Conservation (phyloP, 2,113 vertebrate genomes). For the Ammodytes dubius region DNA sequence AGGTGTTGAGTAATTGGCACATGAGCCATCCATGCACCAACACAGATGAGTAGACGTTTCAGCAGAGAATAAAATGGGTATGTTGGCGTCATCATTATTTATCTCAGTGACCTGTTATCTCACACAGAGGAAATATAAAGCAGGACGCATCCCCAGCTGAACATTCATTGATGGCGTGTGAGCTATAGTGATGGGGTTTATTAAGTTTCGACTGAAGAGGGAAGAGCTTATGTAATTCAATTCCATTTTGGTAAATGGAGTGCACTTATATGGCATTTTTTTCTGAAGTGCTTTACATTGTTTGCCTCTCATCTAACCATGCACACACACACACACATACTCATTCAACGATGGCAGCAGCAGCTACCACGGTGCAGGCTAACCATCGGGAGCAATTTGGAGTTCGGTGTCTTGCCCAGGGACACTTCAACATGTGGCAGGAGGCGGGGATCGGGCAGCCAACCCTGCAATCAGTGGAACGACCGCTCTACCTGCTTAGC, state of each 20-base stretch:
- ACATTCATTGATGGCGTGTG: slow-evolving; percentile 57
- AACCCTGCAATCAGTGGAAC: no score
- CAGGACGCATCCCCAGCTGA: slow-evolving; percentile 51
- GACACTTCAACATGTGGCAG: no score
- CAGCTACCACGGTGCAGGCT: no score
- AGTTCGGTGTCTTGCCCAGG: no score
- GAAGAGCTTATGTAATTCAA: slow-evolving; percentile 66
- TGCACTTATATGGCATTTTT: no score
- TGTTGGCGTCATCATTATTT: slow-evolving; percentile 54
- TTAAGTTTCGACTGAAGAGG: slow-evolving; percentile 70
- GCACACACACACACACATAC: no score
- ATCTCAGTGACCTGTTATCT: slow-evolving; percentile 60
- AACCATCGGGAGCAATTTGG: no score
- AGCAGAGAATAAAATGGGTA: slow-evolving; percentile 49
- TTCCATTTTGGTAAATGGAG: slow-evolving; percentile 8
- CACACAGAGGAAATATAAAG: slow-evolving; percentile 69
- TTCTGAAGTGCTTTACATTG: no score
- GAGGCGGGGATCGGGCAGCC: no score
- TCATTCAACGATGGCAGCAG: no score
- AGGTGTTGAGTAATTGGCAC: slow-evolving; percentile 51
- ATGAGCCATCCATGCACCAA: slow-evolving; percentile 52
- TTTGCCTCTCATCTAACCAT: no score
- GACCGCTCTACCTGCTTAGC: no score
- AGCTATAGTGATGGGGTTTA: slow-evolving; percentile 65
- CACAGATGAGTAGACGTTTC: slow-evolving; percentile 42